These are phyloP conservation scores for Campoletis raptor DNA, from an alignment of 2,888 invertebrate genomes.

Conservation along the genomic window DNA sequence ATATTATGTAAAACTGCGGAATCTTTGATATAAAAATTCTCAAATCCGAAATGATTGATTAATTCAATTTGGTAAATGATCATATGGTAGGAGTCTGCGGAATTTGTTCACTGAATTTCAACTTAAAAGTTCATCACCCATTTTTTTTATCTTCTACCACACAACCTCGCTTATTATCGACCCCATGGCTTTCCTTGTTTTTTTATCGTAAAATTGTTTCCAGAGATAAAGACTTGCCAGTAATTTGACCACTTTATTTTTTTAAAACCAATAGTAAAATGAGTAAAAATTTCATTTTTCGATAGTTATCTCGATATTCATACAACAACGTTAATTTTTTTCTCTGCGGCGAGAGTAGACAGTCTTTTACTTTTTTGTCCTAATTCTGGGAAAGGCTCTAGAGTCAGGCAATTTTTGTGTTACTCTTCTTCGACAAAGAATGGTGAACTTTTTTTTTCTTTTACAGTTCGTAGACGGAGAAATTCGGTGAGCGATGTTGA, in stretches of 20 bases:
- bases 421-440: constrained; percentile 35
- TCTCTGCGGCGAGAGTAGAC: background rate
- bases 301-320: too few species aligned
- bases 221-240: too few species aligned
- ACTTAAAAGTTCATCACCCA: too few species aligned
- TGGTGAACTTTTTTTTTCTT: constrained; percentile 30
- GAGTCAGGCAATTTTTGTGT: constrained; percentile 33
- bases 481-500: background rate
- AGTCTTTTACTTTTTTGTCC: constrained; percentile 42
- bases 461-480: constrained; percentile 12
- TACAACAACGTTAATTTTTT: background rate
- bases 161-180: too few species aligned
- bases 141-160: too few species aligned
- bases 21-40: background rate
- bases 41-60: background rate
- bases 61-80: background rate
- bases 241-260: too few species aligned
- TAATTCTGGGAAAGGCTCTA: constrained; percentile 41
- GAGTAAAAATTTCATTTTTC: too few species aligned
- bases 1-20: background rate
- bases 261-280: too few species aligned
- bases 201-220: too few species aligned
- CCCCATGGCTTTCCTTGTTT: too few species aligned
- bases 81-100: background rate
- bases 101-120: too few species aligned